Percentiles rank a stretch among this genome's conserved stretches.
These are phyloP conservation scores for Todus mexicanus DNA, from an alignment of 2,797 vertebrate species.

Conservation along the genomic window DNA sequence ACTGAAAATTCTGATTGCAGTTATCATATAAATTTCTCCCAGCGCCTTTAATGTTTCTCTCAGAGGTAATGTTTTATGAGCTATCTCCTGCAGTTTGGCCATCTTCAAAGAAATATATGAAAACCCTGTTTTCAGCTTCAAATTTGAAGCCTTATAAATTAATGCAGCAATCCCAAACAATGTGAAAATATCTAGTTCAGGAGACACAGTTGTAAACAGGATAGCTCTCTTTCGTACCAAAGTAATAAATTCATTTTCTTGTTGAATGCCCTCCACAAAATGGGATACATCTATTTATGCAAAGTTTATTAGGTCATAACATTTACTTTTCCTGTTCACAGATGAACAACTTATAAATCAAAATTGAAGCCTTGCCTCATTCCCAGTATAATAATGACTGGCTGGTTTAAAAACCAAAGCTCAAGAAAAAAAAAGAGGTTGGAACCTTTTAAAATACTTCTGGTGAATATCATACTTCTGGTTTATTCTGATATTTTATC, in stretches of 20 bases:
- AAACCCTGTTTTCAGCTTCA: neutral
- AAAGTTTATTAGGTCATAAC: neutral
- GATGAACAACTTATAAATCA: neutral
- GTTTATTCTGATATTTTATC: neutral
- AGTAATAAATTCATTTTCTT: neutral
- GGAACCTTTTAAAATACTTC: neutral
- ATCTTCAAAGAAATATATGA: neutral
- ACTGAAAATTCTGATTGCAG: neutral
- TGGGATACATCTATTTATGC: neutral
- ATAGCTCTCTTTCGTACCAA: neutral
- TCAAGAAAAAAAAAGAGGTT: too few species aligned
- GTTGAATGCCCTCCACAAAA: neutral
- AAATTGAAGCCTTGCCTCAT: neutral
- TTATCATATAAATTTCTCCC: neutral
- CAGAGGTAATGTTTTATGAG: neutral
- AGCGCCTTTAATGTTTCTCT: neutral
- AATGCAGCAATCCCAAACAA: neutral
- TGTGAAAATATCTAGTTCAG: neutral
- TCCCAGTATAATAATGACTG: too few species aligned
- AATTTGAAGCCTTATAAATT: neutral
- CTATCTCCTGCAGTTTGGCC: neutral
- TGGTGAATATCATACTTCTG: neutral
- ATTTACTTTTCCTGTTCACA: neutral
- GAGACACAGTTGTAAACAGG: neutral
- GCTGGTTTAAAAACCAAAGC: too few species aligned